Evolutionary conservation across 2,888 invertebrate species (phyloP), one percentile per base, ranked within the genome.

Genomic region (Brachylomia viminalis): DNA sequence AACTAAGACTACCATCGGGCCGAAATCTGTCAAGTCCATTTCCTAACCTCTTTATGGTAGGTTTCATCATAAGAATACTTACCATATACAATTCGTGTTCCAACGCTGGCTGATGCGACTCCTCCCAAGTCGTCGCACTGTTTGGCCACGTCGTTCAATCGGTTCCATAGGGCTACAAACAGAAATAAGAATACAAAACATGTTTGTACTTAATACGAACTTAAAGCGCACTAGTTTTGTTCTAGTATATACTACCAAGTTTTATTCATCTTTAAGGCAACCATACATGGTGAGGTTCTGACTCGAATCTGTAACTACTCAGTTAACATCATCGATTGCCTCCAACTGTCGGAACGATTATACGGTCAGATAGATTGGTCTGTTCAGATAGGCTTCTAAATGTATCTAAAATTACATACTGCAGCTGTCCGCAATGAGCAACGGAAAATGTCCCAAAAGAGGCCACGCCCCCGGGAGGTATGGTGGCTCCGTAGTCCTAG

Each of bases 81-180:
- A 85, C 84, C 54, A 58, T 86, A 86, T 11, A 84, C 54, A 47
- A 71, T 81, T n/a, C 93, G 86, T 6, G 93, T 93, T 20, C 95
- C 94, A 27, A 95, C 92, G 0, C 85, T 84, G 0, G 90, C 92
- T 0, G 93, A 89, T 4, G 93, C 89, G 0, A 93, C 94, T 11
- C 95, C 95, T 3, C 94, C 95, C 0, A 91, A 80, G 17, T 86
- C 86, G 49, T 92, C 90, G 66, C 93, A 92, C 49, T 91, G 86
- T 13, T 91, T 88, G 0, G 93, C 90, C 23, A 92, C 30, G 0
- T 94, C 92, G 49, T 84, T 90, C 4, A 95, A 84, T 0, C 88
- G 85, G 5, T 87, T 84, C 95, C 95, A 95, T 75, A 95, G 72
- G 88, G 93, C 95, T 95, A 82, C 13, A 90, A 90, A 54, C 15